Evolutionary conservation across 2,797 vertebrate genomes (phyloP).

Genomic region (Uromys caudimaculatus): DNA sequence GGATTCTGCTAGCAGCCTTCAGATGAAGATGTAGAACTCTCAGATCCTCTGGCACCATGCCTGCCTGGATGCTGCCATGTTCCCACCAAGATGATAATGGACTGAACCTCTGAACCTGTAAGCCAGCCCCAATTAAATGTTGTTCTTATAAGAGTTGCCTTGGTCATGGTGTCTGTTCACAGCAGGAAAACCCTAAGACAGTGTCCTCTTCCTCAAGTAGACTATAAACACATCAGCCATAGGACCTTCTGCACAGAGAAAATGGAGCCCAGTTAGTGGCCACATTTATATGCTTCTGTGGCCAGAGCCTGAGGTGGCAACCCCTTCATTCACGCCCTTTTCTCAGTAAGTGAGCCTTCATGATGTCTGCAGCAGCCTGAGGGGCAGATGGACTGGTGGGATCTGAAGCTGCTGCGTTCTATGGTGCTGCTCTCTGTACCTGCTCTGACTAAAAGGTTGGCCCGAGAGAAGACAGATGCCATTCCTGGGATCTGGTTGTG

Average conservation of each 20-base stretch:
- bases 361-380: neutral
- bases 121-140: no score
- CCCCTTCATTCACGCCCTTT: constrained; percentile 67
- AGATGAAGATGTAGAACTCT: neutral
- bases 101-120: no score
- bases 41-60: neutral
- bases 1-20: neutral
- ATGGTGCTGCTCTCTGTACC: neutral
- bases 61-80: neutral
- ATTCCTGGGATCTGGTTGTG: no score
- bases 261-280: constrained; percentile 60
- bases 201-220: constrained; percentile 11
- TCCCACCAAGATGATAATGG: no score
- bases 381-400: neutral
- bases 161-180: neutral
- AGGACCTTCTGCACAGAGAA: constrained; percentile 73
- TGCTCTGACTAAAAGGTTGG: accelerated
- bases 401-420: neutral
- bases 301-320: constrained; percentile 36
- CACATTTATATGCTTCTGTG: neutral
- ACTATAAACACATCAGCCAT: constrained; percentile 64
- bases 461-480: neutral
- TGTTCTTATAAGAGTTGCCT: no score
- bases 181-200: neutral
- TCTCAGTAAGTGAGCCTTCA: constrained; percentile 75